A percentile compares a stretch with the other conserved stretches of the same genome.
Conservation (phyloP, 2,113 vertebrate species). For the Myanophis thanlyinensis region DNA sequence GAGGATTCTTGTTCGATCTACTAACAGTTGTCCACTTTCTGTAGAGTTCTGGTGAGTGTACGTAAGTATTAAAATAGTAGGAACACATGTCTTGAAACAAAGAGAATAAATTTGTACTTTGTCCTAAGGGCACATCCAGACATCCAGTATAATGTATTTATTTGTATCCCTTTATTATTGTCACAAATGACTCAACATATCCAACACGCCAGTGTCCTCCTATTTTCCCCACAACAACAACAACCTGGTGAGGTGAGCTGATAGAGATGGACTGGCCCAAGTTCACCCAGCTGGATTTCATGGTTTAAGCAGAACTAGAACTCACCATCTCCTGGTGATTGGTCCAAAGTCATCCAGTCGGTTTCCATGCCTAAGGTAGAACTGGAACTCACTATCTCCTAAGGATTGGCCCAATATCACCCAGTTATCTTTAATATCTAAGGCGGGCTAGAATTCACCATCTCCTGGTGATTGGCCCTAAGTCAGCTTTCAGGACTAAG, state of each 20-base stretch:
- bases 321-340: no score
- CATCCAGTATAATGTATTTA: not conserved
- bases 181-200: not conserved
- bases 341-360: no score
- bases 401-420: no score
- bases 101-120: not conserved
- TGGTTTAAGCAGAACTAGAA: no score
- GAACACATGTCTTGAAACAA: not conserved
- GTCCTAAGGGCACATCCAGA: not conserved
- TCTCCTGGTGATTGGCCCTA: no score
- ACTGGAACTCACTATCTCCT: no score
- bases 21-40: not conserved
- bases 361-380: no score
- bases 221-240: not conserved
- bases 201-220: not conserved
- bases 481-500: no score
- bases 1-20: not conserved
- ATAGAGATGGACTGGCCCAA: no score
- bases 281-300: no score
- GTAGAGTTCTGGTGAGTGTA: not conserved
- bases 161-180: not conserved
- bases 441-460: no score
- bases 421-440: no score
- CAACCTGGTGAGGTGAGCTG: not conserved
- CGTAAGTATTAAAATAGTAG: not conserved